Evolutionary conservation across 1,140 invertebrate genomes (phyloP).

Genomic region (Philotrypesis tridentata): DNA sequence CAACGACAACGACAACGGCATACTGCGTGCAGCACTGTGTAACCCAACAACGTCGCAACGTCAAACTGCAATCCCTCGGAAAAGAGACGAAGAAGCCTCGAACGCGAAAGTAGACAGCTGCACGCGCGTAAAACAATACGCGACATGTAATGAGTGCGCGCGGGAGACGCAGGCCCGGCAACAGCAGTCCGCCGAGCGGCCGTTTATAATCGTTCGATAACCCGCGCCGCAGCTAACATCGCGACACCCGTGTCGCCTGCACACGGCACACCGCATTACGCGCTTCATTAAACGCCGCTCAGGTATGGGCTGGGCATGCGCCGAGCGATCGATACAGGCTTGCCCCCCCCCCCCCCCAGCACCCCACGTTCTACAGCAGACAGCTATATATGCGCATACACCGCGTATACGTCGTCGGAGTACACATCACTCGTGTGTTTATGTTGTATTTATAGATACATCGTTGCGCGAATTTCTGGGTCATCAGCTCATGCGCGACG

Average conservation of each 20-base stretch:
- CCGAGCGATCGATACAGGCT: neutral
- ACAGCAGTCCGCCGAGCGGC: slow-evolving; percentile 33
- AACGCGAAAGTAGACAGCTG: slow-evolving; percentile 21
- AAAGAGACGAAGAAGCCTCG: slow-evolving; percentile 32
- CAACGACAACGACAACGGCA: too few species aligned
- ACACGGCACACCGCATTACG: slow-evolving; percentile 52
- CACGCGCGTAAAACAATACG: slow-evolving; percentile 54
- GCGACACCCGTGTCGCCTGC: too few species aligned
- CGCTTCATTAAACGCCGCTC: slow-evolving; percentile 50
- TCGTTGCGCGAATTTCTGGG: neutral
- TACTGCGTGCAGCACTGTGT: too few species aligned
- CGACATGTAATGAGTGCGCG: too few species aligned
- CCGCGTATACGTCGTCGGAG: neutral
- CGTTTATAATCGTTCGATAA: slow-evolving; percentile 54
- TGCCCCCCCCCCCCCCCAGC: too few species aligned
- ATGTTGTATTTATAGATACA: neutral
- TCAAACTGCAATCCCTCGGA: neutral
- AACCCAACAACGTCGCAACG: neutral
- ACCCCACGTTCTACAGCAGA: neutral
- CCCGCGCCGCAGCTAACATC: slow-evolving; percentile 46
- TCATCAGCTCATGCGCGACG: too few species aligned
- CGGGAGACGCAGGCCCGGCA: slow-evolving; percentile 30
- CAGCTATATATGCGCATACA: neutral
- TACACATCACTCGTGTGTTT: neutral
- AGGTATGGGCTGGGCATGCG: slow-evolving; percentile 15